These are phyloP conservation scores for Lasioglossum baleicum DNA, from an alignment of 1,140 invertebrate genomes.

Conservation along the genomic window DNA sequence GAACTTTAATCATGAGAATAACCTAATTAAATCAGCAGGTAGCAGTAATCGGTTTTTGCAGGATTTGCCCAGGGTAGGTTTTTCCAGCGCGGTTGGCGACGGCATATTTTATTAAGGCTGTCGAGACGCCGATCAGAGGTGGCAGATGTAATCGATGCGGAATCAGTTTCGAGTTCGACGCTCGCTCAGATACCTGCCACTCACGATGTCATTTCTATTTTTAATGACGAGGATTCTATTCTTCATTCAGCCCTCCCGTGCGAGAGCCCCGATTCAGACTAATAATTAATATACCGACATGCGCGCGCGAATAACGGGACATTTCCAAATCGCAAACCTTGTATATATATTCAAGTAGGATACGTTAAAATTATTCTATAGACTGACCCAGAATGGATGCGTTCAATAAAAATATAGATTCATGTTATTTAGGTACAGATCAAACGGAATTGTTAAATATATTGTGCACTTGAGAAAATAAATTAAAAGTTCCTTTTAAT, in stretches of 20 bases:
- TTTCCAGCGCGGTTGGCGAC: neutral
- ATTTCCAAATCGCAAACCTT: too few species aligned
- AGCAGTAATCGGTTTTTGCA: too few species aligned
- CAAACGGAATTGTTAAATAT: too few species aligned
- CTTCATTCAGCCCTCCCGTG: neutral
- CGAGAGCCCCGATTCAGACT: neutral
- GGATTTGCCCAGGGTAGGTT: neutral
- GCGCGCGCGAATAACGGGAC: conserved; percentile 2
- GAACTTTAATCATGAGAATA: too few species aligned
- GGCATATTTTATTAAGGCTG: conserved; percentile 39
- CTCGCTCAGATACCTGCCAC: conserved; percentile 21
- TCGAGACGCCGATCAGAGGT: conserved; percentile 23
- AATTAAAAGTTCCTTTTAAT: too few species aligned
- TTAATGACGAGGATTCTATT: conserved; percentile 29
- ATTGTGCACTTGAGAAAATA: too few species aligned
- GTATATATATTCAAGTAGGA: too few species aligned
- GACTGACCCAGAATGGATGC: too few species aligned
- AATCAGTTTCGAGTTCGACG: conserved; percentile 25
- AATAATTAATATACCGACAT: conserved; percentile 1
- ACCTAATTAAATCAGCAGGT: too few species aligned
- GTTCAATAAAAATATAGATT: too few species aligned
- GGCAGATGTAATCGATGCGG: conserved; percentile 27
- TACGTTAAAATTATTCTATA: too few species aligned
- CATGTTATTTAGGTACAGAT: too few species aligned
- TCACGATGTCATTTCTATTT: conserved; percentile 29